Conservation (phyloP, 2,888 invertebrate species). For the Campoplex capitator region DNA sequence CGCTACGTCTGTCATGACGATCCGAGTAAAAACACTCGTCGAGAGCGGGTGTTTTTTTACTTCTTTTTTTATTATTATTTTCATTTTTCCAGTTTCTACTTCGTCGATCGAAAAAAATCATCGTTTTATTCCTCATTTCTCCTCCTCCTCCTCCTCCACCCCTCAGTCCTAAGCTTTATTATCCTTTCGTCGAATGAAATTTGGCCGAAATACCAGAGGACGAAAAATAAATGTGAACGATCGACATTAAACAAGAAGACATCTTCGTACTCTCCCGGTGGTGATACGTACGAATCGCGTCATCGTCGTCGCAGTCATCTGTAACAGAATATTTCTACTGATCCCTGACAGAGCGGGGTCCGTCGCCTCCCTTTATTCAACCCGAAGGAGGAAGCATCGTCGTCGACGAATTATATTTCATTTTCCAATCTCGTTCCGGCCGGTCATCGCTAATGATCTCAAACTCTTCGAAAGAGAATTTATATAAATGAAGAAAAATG, state of each 20-base stretch:
- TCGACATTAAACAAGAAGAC: neutral
- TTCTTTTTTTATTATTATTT: neutral
- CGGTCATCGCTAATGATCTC: conserved; percentile 61
- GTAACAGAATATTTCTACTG: neutral
- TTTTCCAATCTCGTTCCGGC: conserved; percentile 30
- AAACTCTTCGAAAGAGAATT: conserved; percentile 51
- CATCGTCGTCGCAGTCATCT: too few relatives aligned
- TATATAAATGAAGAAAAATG: neutral
- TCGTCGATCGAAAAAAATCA: neutral
- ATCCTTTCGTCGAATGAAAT: neutral
- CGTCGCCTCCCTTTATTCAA: neutral
- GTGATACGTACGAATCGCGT: neutral
- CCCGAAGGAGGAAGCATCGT: neutral
- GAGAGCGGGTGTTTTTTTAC: neutral
- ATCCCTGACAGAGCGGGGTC: neutral
- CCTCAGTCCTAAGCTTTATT: too few relatives aligned
- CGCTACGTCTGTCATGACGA: conserved; percentile 21
- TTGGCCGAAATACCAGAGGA: neutral
- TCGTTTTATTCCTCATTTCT: neutral
- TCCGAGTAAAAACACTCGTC: conserved; percentile 21
- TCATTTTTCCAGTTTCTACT: neutral
- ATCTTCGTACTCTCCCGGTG: neutral
- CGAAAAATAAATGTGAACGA: neutral
- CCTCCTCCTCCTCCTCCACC: neutral
- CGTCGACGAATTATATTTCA: neutral